Evolutionary conservation across 1,140 invertebrate genomes (phyloP).

Genomic region (Eupristina koningsbergeri): DNA sequence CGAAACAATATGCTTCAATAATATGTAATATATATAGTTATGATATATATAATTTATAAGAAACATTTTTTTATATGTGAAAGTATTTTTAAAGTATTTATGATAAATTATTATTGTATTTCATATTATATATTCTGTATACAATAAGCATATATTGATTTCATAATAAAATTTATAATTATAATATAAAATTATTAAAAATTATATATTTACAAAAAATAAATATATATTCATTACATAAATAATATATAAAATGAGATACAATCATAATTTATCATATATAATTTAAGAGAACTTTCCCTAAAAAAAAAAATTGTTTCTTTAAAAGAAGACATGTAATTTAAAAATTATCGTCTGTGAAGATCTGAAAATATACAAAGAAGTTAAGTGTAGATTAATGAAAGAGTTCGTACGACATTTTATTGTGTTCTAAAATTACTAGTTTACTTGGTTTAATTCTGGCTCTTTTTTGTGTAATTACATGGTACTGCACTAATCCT

Average conservation of each 20-base stretch:
- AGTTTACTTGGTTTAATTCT: not conserved
- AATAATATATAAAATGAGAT: not conserved
- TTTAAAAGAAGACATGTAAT: not conserved
- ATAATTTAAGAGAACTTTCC: not conserved
- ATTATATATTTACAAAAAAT: not conserved
- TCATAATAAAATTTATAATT: too few relatives aligned
- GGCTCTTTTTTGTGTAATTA: not conserved
- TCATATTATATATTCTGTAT: too few relatives aligned
- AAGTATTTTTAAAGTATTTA: too few relatives aligned
- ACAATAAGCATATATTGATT: too few relatives aligned
- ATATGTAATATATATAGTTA: too few relatives aligned
- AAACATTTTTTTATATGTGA: too few relatives aligned
- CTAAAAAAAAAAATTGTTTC: not conserved
- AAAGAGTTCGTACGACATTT: not conserved
- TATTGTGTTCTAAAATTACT: not conserved
- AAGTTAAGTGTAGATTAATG: constrained; percentile 4
- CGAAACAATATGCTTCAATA: too few relatives aligned
- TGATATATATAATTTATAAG: too few relatives aligned
- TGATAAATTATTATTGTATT: too few relatives aligned
- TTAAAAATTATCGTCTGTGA: not conserved
- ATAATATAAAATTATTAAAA: too few relatives aligned
- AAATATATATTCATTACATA: not conserved
- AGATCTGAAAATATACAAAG: not conserved
- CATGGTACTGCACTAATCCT: not conserved
- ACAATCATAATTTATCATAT: too few relatives aligned